These are phyloP conservation scores for Microhierax caerulescens DNA, from an alignment of 2,797 vertebrate genomes.

Conservation along the genomic window DNA sequence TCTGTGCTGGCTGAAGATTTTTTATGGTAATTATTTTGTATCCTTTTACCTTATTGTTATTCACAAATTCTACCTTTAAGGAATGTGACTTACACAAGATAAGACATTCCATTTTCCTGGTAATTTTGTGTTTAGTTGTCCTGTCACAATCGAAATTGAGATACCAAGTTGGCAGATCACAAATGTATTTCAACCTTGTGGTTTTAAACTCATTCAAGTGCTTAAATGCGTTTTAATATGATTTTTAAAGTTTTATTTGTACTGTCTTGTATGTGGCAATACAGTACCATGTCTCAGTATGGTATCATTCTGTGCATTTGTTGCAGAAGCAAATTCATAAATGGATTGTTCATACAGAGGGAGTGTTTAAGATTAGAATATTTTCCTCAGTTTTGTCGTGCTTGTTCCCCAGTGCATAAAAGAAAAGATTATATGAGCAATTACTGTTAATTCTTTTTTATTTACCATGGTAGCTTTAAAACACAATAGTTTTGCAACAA, in stretches of 20 bases:
- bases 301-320: not conserved
- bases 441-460: not conserved
- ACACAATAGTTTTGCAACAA: not conserved
- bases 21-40: not conserved
- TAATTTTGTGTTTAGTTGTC: not conserved
- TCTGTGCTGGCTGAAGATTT: not conserved
- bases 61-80: not conserved
- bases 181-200: not conserved
- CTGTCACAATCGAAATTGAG: not conserved
- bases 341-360: not conserved
- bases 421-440: not conserved
- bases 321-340: not conserved
- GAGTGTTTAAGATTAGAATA: not conserved
- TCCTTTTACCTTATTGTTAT: not conserved
- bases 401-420: not conserved
- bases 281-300: not conserved
- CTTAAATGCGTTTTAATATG: not conserved
- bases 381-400: not conserved
- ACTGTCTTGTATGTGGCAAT: not conserved
- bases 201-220: not conserved
- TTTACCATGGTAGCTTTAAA: not conserved
- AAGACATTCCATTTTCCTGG: not conserved
- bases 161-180: not conserved
- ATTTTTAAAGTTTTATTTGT: not conserved
- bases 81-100: not conserved